These are phyloP conservation scores for Atherinosoma microstoma DNA, from an alignment of 2,797 vertebrate genomes.

Conservation along the genomic window DNA sequence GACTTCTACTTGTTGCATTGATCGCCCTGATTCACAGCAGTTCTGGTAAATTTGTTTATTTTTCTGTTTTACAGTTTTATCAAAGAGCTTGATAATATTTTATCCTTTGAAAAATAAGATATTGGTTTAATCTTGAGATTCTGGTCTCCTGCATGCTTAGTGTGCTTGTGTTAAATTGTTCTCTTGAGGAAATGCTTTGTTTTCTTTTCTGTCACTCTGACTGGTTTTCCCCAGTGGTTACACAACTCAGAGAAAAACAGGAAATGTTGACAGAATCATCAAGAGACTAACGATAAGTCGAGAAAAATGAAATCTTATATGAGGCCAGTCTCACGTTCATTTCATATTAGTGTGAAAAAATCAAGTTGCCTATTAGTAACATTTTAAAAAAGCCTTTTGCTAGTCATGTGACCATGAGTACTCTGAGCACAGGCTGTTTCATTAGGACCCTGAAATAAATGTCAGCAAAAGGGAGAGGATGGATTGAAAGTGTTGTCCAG, in stretches of 20 bases:
- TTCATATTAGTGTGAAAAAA: not conserved
- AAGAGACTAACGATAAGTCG: conserved; percentile 7
- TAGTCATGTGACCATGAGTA: conserved; percentile 27
- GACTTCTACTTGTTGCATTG: conserved; percentile 34
- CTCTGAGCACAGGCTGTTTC: conserved; percentile 8
- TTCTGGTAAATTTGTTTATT: conserved; percentile 73
- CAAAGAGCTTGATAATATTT: conserved; percentile 3
- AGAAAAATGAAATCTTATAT: conserved; percentile 10
- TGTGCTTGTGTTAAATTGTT: conserved; percentile 24
- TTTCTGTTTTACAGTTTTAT: not conserved
- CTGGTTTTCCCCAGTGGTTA: conserved; percentile 35
- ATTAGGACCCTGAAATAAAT: conserved; percentile 30
- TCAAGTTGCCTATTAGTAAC: not conserved
- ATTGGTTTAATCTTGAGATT: conserved; percentile 25
- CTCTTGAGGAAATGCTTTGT: conserved; percentile 34
- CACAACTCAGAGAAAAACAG: conserved; percentile 30
- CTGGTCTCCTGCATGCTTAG: not conserved
- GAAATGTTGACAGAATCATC: conserved; percentile 27
- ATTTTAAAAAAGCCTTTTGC: conserved; percentile 43
- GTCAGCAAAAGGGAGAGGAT: conserved; percentile 40
- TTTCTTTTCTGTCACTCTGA: conserved; percentile 43
- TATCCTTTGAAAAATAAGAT: conserved; percentile 5
- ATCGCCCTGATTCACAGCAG: conserved; percentile 57
- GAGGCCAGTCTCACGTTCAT: not conserved
- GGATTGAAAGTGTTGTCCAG: conserved; percentile 41